Percentiles rank a stretch among this genome's conserved stretches.
These are phyloP conservation scores for Drosophila quinaria DNA, from an alignment of 2,888 invertebrate genomes.

Conservation along the genomic window DNA sequence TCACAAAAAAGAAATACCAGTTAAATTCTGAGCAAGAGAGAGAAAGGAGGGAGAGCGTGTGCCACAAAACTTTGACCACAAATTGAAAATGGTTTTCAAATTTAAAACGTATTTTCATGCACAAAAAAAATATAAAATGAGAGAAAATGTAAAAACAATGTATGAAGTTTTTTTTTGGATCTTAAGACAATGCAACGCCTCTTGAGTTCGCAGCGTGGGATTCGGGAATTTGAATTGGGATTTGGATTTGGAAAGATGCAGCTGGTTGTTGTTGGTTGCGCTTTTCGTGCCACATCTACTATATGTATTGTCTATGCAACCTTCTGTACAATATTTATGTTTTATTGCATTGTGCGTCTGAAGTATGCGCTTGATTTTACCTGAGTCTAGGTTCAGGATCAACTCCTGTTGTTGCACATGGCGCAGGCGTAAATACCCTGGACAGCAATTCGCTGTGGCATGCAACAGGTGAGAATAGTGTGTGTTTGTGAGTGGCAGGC, in stretches of 20 bases:
- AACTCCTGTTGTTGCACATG: constrained; percentile 41
- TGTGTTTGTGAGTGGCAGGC: constrained; percentile 14
- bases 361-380: constrained; percentile 60
- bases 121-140: constrained; percentile 13
- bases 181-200: constrained; percentile 70
- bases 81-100: constrained; percentile 69
- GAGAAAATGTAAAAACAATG: constrained; percentile 36
- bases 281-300: constrained; percentile 56
- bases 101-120: constrained; percentile 76
- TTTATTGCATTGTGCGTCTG: constrained; percentile 58
- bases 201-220: constrained; percentile 71
- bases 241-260: constrained; percentile 22
- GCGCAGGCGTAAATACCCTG: constrained; percentile 70
- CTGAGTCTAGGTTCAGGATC: constrained; percentile 37
- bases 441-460: constrained; percentile 37
- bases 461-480: constrained; percentile 69
- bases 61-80: constrained; percentile 40
- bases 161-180: constrained; percentile 22
- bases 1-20: constrained; percentile 40
- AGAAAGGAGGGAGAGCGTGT: constrained; percentile 4
- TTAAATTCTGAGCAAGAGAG: constrained; percentile 14
- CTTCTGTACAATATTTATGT: constrained; percentile 45
- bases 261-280: constrained; percentile 42
- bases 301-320: constrained; percentile 46
- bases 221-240: not conserved